phyloP scores from a whole-genome alignment of 2,888 invertebrate genomes.

The Penaeus monodon region DNA sequence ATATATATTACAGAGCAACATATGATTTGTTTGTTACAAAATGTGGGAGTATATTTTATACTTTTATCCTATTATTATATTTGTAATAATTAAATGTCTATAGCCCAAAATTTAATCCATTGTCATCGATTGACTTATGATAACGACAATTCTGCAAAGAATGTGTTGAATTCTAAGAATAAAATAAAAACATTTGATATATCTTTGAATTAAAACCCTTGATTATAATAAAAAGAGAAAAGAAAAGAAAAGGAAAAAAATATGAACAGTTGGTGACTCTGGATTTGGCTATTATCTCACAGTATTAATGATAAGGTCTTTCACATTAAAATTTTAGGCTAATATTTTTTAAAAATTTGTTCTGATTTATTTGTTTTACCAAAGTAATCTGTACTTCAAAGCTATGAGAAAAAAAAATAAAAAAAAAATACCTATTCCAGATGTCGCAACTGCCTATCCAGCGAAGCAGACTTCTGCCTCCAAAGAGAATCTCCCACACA shows the following conservation, averaged over 20 bases:
- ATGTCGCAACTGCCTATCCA: conserved; percentile 40
- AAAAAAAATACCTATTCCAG: conserved; percentile 59
- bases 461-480: not conserved
- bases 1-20: too few relatives aligned
- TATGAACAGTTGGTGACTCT: conserved; percentile 51
- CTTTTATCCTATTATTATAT: conserved; percentile 15
- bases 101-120: conserved; percentile 26
- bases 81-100: conserved; percentile 28
- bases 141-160: conserved; percentile 19
- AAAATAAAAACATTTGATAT: conserved; percentile 31
- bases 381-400: conserved; percentile 20
- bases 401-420: conserved; percentile 34
- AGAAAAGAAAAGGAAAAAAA: not conserved
- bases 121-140: conserved; percentile 42
- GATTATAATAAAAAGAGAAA: conserved; percentile 16
- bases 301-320: conserved; percentile 1
- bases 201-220: conserved; percentile 41
- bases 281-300: conserved; percentile 56
- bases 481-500: not conserved
- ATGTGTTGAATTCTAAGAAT: conserved; percentile 37
- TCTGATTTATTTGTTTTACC: not conserved
- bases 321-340: not conserved
- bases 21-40: too few relatives aligned
- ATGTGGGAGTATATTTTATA: conserved; percentile 12
- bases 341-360: not conserved